A percentile compares a stretch with the other conserved stretches of the same genome.
These are phyloP conservation scores for Drosophila subobscura DNA, from an alignment of 1,140 invertebrate species.

Conservation along the genomic window DNA sequence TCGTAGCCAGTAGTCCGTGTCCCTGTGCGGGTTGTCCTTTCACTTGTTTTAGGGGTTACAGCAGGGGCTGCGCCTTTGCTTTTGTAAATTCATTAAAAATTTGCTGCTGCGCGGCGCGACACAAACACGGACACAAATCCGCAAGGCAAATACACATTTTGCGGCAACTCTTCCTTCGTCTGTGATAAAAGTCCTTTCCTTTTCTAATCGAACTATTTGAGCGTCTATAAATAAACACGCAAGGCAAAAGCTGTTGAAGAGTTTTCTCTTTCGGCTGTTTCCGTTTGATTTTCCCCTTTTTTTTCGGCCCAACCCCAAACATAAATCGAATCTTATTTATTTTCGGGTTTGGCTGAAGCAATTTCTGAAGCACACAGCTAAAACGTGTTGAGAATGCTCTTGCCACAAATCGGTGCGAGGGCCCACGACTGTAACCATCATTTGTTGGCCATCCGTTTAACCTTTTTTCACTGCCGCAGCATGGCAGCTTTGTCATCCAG, in stretches of 20 bases:
- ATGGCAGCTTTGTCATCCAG: slow-evolving; percentile 38
- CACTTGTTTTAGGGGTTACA: slow-evolving; percentile 17
- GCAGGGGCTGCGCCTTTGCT: slow-evolving; percentile 7
- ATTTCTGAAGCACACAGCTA: slow-evolving; percentile 73
- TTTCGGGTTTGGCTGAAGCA: slow-evolving; percentile 62
- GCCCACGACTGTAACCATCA: slow-evolving; percentile 24
- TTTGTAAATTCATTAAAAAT: slow-evolving; percentile 80
- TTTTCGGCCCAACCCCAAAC: too few species aligned
- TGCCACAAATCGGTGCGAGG: slow-evolving; percentile 19
- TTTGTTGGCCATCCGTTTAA: slow-evolving; percentile 50
- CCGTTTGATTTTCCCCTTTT: slow-evolving; percentile 7
- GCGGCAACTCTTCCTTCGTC: slow-evolving; percentile 55
- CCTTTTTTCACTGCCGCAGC: slow-evolving; percentile 43
- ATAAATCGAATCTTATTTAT: slow-evolving; percentile 82
- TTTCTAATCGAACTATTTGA: slow-evolving; percentile 69
- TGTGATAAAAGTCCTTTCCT: slow-evolving; percentile 50
- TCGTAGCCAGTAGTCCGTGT: neutral
- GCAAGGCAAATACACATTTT: slow-evolving; percentile 76
- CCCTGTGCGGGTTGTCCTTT: slow-evolving; percentile 15
- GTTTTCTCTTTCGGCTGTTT: slow-evolving; percentile 23
- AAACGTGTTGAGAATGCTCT: slow-evolving; percentile 71
- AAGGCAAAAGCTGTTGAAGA: slow-evolving; percentile 45
- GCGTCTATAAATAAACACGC: slow-evolving; percentile 75
- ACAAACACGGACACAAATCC: slow-evolving; percentile 67
- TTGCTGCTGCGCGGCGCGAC: slow-evolving; percentile 62